A percentile compares a stretch with the other conserved stretches of the same genome.
phyloP scores from a whole-genome alignment of 2,113 vertebrate genomes.

The Odocoileus hemionus region DNA sequence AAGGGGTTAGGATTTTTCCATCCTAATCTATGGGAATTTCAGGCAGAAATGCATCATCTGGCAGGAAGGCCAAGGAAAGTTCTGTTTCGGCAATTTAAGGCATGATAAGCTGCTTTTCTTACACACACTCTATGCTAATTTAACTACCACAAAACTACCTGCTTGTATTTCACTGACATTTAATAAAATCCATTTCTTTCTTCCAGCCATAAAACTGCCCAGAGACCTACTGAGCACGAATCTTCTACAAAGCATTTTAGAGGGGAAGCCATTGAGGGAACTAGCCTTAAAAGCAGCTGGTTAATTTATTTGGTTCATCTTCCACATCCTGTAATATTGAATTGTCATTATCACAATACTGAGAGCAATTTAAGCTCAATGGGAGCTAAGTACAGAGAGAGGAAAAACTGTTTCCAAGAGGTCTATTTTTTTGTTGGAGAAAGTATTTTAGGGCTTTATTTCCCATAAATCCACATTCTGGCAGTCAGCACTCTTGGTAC shows the following conservation, averaged over 20 bases:
- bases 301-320: constrained; percentile 73
- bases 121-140: constrained; percentile 55
- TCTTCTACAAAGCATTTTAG: constrained; percentile 51
- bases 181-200: constrained; percentile 57
- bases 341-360: constrained; percentile 72
- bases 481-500: constrained; percentile 77
- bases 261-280: constrained; percentile 2
- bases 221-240: constrained; percentile 53
- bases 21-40: constrained; percentile 13
- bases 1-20: background rate
- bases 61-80: constrained; percentile 29
- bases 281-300: constrained; percentile 65
- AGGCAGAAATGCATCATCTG: background rate
- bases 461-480: constrained; percentile 76
- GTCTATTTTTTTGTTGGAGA: constrained; percentile 49
- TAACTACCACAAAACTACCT: constrained; percentile 47
- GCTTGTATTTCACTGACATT: constrained; percentile 44
- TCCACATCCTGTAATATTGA: constrained; percentile 64
- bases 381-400: constrained; percentile 58
- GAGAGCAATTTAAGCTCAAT: constrained; percentile 74
- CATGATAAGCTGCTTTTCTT: constrained; percentile 14
- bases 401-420: constrained; percentile 59
- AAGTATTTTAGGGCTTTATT: constrained; percentile 76
- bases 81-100: background rate
- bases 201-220: constrained; percentile 49